phyloP scores from a whole-genome alignment of 2,888 invertebrate genomes.

The Pristionchus fissidentatus region DNA sequence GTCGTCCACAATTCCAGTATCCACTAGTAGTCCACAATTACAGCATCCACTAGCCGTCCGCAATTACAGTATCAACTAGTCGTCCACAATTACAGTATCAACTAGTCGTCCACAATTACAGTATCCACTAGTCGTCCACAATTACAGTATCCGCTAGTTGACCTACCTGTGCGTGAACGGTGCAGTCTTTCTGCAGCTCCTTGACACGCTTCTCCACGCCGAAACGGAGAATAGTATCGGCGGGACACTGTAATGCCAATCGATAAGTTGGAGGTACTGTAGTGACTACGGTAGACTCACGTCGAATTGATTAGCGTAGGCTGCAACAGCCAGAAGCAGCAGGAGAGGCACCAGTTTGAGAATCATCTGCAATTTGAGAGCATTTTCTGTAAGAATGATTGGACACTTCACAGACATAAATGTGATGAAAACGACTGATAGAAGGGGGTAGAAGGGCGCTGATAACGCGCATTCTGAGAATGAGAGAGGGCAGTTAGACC shows the following conservation, averaged over 20 bases:
- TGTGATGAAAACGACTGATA: background rate
- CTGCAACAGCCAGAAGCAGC: background rate
- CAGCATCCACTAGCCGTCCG: too few species aligned
- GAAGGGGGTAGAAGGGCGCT: background rate
- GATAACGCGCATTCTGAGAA: background rate
- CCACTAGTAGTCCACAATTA: too few species aligned
- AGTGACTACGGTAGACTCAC: background rate
- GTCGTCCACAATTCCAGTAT: too few species aligned
- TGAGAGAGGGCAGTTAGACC: background rate
- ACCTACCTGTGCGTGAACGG: background rate
- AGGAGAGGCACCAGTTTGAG: conserved; percentile 1
- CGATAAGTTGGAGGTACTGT: background rate
- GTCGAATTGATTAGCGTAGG: conserved; percentile 16
- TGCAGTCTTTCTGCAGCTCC: conserved; percentile 61
- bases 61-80: too few species aligned
- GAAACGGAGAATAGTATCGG: conserved; percentile 64
- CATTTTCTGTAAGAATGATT: background rate
- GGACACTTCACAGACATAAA: background rate
- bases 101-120: too few species aligned
- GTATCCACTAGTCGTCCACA: too few species aligned
- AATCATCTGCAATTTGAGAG: conserved; percentile 5
- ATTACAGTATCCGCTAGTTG: background rate
- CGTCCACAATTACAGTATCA: too few species aligned
- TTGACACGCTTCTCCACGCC: conserved; percentile 62
- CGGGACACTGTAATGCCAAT: conserved; percentile 55